Conservation (phyloP, 1,140 invertebrate genomes). For the Achroia grisella region DNA sequence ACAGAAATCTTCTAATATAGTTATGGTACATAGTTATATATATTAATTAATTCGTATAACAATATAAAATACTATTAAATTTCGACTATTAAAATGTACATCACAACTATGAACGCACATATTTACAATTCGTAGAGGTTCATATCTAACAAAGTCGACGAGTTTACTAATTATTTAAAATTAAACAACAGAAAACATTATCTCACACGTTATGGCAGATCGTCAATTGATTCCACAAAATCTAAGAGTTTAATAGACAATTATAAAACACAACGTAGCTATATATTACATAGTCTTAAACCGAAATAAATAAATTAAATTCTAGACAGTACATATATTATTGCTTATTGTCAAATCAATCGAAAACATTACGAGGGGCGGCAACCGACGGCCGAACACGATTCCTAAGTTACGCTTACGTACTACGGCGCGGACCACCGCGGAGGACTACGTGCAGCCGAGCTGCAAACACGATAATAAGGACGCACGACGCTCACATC, state of each 20-base stretch:
- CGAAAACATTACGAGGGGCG: conserved; percentile 29
- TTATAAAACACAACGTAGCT: conserved; percentile 66
- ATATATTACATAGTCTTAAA: conserved; percentile 69
- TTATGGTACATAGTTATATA: conserved; percentile 12
- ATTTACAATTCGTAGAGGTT: conserved; percentile 48
- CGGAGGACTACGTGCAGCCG: too few species aligned
- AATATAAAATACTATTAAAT: conserved; percentile 22
- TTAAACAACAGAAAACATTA: conserved; percentile 57
- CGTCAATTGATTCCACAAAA: conserved; percentile 49
- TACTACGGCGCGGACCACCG: conserved; percentile 29
- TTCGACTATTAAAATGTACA: conserved; percentile 39
- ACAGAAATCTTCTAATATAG: conserved; percentile 13
- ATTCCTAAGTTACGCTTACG: conserved; percentile 47
- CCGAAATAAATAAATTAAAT: conserved; percentile 70
- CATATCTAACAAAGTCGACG: conserved; percentile 38
- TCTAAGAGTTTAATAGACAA: conserved; percentile 58
- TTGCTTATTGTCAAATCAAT: conserved; percentile 69
- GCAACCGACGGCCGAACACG: conserved; percentile 18
- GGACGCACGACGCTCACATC: too few species aligned
- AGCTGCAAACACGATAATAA: too few species aligned
- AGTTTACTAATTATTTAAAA: conserved; percentile 37
- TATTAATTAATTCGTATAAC: conserved; percentile 26
- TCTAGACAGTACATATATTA: conserved; percentile 43
- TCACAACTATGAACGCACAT: conserved; percentile 41
- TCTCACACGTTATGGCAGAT: conserved; percentile 67